Evolutionary conservation across 2,797 vertebrate genomes (phyloP).

Genomic region (Spheniscus humboldti): DNA sequence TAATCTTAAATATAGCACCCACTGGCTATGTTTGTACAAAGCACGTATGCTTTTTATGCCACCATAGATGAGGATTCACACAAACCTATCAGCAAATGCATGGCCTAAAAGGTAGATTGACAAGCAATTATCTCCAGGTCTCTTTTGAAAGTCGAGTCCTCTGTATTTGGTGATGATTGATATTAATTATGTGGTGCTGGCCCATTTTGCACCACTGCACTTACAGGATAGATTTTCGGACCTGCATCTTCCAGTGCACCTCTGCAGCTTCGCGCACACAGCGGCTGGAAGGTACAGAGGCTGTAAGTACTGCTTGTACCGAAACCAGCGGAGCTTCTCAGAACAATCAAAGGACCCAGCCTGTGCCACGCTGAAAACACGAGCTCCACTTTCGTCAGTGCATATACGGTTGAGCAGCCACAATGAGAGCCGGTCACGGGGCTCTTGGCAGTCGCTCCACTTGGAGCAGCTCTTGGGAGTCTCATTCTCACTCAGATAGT

Average conservation of each 20-base stretch:
- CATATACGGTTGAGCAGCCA: background rate
- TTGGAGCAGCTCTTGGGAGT: background rate
- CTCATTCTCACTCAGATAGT: background rate
- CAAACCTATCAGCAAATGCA: background rate
- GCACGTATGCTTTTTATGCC: background rate
- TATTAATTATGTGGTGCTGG: fast-evolving
- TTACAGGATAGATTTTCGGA: background rate
- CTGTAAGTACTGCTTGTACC: background rate
- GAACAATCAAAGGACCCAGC: background rate
- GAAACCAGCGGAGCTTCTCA: background rate
- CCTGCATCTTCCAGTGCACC: background rate
- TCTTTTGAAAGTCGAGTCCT: background rate
- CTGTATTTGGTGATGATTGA: background rate
- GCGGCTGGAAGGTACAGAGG: background rate
- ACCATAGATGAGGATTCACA: background rate
- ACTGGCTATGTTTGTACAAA: background rate
- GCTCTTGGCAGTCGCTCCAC: fast-evolving
- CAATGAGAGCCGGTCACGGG: background rate
- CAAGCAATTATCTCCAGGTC: background rate
- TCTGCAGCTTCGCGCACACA: background rate
- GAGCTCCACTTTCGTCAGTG: fast-evolving
- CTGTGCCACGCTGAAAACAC: background rate
- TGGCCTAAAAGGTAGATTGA: background rate
- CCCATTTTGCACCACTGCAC: background rate
- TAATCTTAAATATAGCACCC: background rate